Evolutionary conservation across 2,797 vertebrate species (phyloP), one percentile per base, ranked within the genome.

Genomic region (Morelia viridis): DNA sequence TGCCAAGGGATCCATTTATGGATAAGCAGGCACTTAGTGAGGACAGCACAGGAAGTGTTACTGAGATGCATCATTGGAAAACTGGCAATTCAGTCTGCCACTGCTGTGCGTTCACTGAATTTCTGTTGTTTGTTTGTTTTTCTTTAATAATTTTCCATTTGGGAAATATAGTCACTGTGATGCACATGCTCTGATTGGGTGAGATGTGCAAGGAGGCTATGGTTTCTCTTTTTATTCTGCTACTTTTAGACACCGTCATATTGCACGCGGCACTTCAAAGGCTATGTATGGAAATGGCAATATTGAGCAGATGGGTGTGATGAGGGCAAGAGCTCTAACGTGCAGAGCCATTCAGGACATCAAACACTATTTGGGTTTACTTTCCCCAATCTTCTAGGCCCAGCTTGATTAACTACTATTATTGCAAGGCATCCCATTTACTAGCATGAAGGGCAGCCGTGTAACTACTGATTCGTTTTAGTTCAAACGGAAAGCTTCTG

Each of bases 211-310:
- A 87, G 58, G 57, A 50, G 28, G 41, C n/a, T 62, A 87, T 76
- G 26, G 83, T 64, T 60, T 93, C 46, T 8, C 17, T 53, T 90
- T 89, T 61, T 46, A 80, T 57, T 80, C 24, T 50, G 8, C 12
- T 58, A 50, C 58, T 87, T 91, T 91, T 80, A 93, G 65, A 50
- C 88, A 64, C 61, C 65, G 64, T 62, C 50, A 46, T 65, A 50
- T n/a, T 64, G 31, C 58, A 50, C 5, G 2, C 19, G 1, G 12
- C 31, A 22, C 12, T 87, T 91, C 50, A 91, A 50, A 83, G 41
- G 46, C 31, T 24, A 58, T 83, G 58, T 83, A 56, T 31, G 64
- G n/a, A 65, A 85, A 28, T 89, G 76, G 24, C 22, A 76, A 61
- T 26, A 64, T 60, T 85, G 41, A 85, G 76, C 62, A 85, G 5